Evolutionary conservation across 2,113 vertebrate genomes (phyloP).

Genomic region (Shinisaurus crocodilurus): DNA sequence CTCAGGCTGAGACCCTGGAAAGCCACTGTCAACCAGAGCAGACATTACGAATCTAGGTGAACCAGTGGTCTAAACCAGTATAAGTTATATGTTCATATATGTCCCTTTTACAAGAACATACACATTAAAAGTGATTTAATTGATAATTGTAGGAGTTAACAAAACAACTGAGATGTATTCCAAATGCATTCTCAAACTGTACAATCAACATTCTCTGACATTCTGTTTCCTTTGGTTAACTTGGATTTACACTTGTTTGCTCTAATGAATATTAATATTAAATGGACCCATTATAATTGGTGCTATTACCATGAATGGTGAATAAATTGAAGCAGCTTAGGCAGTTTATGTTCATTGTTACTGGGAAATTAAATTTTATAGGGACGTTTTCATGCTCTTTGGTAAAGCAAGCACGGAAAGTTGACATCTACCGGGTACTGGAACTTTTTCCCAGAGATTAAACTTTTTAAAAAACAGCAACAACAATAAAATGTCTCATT

Average conservation of each 20-base stretch:
- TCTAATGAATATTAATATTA: constrained; percentile 49
- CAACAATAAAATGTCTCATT: neutral
- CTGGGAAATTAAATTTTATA: constrained; percentile 44
- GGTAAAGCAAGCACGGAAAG: constrained; percentile 25
- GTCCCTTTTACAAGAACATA: neutral
- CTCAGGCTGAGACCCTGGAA: neutral
- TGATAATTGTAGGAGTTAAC: neutral
- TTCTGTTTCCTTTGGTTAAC: constrained; percentile 45
- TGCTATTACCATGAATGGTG: constrained; percentile 25
- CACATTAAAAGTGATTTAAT: neutral
- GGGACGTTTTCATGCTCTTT: constrained; percentile 32
- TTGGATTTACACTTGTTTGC: constrained; percentile 50
- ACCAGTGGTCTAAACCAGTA: neutral
- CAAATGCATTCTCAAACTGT: neutral
- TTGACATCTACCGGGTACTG: constrained; percentile 4
- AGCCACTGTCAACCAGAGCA: neutral
- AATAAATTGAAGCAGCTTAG: constrained; percentile 28
- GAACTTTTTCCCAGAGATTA: constrained; percentile 29
- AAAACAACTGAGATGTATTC: neutral
- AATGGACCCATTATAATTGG: constrained; percentile 27
- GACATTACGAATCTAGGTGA: no score
- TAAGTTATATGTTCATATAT: neutral
- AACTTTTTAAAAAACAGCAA: neutral
- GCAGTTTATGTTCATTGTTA: constrained; percentile 40
- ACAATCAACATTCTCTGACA: constrained; percentile 4